Percentiles rank a stretch among this genome's conserved stretches.
These are phyloP conservation scores for Heliconius sara DNA, from an alignment of 2,888 invertebrate species.

Conservation along the genomic window DNA sequence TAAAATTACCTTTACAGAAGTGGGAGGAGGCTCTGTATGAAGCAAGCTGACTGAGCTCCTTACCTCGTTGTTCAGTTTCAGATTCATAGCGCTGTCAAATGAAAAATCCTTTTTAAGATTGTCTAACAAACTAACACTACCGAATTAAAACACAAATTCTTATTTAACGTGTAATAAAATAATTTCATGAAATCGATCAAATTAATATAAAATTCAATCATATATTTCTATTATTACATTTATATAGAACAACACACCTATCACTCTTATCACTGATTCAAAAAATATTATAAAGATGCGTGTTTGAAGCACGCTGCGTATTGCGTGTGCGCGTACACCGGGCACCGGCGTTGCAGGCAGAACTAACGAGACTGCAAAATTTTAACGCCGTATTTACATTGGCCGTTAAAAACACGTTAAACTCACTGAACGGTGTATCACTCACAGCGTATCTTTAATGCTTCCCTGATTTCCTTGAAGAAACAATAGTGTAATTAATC, in stretches of 20 bases:
- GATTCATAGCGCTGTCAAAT: constrained; percentile 67
- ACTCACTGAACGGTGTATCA: constrained; percentile 56
- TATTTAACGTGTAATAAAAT: neutral
- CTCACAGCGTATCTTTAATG: constrained; percentile 38
- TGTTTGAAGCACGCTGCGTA: constrained; percentile 38
- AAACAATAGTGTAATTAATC: constrained; percentile 78
- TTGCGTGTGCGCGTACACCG: constrained; percentile 65
- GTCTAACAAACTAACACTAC: constrained; percentile 5
- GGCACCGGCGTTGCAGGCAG: constrained; percentile 66
- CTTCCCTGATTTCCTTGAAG: constrained; percentile 45
- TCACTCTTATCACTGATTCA: constrained; percentile 65
- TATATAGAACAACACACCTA: constrained; percentile 57
- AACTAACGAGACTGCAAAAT: constrained; percentile 69
- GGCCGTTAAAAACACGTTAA: constrained; percentile 71
- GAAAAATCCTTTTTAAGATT: constrained; percentile 50
- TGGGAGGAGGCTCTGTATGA: constrained; percentile 62
- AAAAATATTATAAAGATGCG: constrained; percentile 29
- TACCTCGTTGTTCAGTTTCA: constrained; percentile 74
- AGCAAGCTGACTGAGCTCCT: constrained; percentile 61
- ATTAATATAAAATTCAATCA: neutral
- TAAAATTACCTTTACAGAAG: constrained; percentile 68
- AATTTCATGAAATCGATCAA: neutral
- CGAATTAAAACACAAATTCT: neutral
- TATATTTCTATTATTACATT: neutral
- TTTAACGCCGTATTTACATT: constrained; percentile 66